Evolutionary conservation across 2,113 vertebrate genomes (phyloP).

Genomic region (Helogale parvula): DNA sequence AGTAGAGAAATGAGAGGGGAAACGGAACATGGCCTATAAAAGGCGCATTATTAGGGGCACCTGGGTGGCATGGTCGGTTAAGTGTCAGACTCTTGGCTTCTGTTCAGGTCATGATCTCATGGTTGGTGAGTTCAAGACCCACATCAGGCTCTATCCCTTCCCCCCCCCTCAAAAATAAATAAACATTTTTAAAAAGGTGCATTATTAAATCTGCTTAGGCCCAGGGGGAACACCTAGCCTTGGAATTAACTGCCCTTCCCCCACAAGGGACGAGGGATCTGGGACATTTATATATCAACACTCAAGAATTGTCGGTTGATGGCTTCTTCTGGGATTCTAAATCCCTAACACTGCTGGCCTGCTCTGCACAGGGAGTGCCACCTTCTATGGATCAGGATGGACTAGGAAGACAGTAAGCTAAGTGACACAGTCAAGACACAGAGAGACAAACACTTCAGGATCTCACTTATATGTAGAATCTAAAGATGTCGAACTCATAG

Average conservation of each 20-base stretch:
- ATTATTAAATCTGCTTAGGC: not conserved
- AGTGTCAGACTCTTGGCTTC: no score
- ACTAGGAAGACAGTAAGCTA: not conserved
- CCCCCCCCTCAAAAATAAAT: no score
- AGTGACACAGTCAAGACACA: not conserved
- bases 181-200: not conserved
- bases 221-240: not conserved
- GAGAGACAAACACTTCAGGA: not conserved
- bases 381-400: not conserved
- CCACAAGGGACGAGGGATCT: rapidly evolving
- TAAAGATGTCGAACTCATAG: not conserved
- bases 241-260: not conserved
- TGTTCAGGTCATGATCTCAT: no score
- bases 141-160: no score
- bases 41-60: not conserved
- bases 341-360: not conserved
- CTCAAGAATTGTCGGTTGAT: not conserved
- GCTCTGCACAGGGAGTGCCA: not conserved
- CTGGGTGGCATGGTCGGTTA: no score
- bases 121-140: no score
- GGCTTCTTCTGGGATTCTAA: not conserved
- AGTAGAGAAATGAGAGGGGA: not conserved
- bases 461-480: not conserved
- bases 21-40: not conserved
- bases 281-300: not conserved